These are phyloP conservation scores for Oryzias woworae DNA, from an alignment of 2,113 vertebrate genomes.

Conservation along the genomic window DNA sequence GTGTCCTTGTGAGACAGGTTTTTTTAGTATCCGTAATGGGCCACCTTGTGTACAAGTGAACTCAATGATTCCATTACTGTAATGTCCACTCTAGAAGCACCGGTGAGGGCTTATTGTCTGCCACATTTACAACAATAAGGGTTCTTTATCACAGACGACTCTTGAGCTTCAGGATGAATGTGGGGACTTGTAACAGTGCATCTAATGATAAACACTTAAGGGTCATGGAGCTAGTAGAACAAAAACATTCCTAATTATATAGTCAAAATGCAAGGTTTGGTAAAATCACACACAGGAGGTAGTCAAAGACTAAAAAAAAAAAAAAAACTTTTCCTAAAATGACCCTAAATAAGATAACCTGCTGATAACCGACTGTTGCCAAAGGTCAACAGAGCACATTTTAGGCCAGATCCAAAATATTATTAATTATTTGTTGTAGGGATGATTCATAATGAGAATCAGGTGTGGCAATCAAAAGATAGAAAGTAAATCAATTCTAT, in stretches of 20 bases:
- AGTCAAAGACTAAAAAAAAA: too few relatives aligned
- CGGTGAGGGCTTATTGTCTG: slow-evolving; percentile 17
- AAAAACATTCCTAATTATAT: not conserved
- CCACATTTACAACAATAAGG: slow-evolving; percentile 33
- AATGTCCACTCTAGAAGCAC: slow-evolving; percentile 32
- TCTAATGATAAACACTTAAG: not conserved
- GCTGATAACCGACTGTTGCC: too few relatives aligned
- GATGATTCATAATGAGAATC: too few relatives aligned
- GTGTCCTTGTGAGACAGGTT: slow-evolving; percentile 28
- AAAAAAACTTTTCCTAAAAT: too few relatives aligned
- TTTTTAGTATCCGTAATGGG: slow-evolving; percentile 27
- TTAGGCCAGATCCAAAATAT: too few relatives aligned
- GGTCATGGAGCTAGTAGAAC: not conserved
- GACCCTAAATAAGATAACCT: too few relatives aligned
- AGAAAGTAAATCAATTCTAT: too few relatives aligned
- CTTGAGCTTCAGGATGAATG: slow-evolving; percentile 27
- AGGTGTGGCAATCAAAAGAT: too few relatives aligned
- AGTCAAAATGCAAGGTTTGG: not conserved
- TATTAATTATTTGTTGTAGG: too few relatives aligned
- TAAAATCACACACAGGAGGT: not conserved
- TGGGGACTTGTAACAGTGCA: not conserved
- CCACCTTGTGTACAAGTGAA: slow-evolving; percentile 23
- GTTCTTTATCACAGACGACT: slow-evolving; percentile 31
- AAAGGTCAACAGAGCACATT: too few relatives aligned
- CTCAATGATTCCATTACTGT: slow-evolving; percentile 37